Percentiles rank a stretch among this genome's conserved stretches.
Conservation (phyloP, 2,113 vertebrate genomes). For the Erythrolamprus reginae region DNA sequence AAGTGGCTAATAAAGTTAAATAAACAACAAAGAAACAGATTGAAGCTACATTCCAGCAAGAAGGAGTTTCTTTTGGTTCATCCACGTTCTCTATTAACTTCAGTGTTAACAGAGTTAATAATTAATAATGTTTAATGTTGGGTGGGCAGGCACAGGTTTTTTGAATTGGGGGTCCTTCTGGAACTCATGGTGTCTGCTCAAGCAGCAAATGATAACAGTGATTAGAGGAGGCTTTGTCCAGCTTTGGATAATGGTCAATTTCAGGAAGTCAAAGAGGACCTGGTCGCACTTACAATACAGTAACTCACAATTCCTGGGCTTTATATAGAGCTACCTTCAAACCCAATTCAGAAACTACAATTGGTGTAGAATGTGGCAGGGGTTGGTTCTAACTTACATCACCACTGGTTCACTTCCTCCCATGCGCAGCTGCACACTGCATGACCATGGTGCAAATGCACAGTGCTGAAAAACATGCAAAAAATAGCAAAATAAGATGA, state of each 20-base stretch:
- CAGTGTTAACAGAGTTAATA: neutral
- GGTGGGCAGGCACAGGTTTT: neutral
- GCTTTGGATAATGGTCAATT: neutral
- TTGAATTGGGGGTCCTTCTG: neutral
- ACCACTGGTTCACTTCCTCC: no score
- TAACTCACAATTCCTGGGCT: neutral
- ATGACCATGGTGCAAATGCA: no score
- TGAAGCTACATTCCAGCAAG: neutral
- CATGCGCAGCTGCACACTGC: no score
- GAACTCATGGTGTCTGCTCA: neutral
- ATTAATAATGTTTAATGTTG: neutral
- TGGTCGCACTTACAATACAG: neutral
- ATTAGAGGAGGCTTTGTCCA: neutral
- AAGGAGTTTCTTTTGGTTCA: neutral
- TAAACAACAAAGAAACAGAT: neutral
- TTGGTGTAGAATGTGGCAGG: no score
- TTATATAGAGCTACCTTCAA: neutral
- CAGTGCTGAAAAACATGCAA: no score
- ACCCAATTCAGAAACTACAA: neutral
- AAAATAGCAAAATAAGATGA: no score
- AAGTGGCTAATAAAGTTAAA: neutral
- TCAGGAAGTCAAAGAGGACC: neutral
- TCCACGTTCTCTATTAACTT: neutral
- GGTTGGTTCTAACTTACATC: no score
- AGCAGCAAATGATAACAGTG: neutral